Conservation (phyloP, 2,113 vertebrate species). For the Lathamus discolor region DNA sequence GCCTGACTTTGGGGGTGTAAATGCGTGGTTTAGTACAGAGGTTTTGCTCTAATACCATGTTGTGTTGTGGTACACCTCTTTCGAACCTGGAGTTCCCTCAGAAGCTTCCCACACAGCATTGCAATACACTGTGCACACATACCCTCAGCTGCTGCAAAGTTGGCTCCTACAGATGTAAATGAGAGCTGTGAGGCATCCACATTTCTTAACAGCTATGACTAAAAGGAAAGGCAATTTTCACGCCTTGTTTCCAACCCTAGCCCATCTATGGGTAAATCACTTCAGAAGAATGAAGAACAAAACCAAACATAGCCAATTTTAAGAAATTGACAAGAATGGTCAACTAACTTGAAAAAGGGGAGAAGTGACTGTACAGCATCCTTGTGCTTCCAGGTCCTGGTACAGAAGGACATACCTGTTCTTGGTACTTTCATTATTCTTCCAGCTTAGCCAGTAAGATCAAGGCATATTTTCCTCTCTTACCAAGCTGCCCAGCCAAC, state of each 20-base stretch:
- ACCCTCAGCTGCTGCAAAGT: not conserved
- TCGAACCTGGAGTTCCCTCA: not conserved
- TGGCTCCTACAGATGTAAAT: not conserved
- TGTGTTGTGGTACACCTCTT: not conserved
- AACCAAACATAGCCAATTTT: not conserved
- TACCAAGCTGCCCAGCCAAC: not conserved
- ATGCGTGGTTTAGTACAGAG: not conserved
- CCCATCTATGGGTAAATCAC: not conserved
- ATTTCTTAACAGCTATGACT: not conserved
- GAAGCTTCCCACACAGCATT: not conserved
- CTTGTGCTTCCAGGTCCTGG: not conserved
- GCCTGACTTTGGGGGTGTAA: not conserved
- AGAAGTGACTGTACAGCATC: not conserved
- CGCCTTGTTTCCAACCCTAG: not conserved
- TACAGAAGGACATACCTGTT: not conserved
- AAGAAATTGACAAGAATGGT: not conserved
- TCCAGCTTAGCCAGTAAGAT: not conserved
- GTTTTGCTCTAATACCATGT: not conserved
- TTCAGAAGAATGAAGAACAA: not conserved
- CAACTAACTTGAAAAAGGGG: not conserved
- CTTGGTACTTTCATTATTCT: not conserved
- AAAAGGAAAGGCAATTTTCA: not conserved
- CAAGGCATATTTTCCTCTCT: not conserved
- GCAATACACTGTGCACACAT: no score
- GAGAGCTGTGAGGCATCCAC: not conserved